Percentiles rank a stretch among this genome's conserved stretches.
These are phyloP conservation scores for Cromileptes altivelis DNA, from an alignment of 2,113 vertebrate genomes.

Conservation along the genomic window DNA sequence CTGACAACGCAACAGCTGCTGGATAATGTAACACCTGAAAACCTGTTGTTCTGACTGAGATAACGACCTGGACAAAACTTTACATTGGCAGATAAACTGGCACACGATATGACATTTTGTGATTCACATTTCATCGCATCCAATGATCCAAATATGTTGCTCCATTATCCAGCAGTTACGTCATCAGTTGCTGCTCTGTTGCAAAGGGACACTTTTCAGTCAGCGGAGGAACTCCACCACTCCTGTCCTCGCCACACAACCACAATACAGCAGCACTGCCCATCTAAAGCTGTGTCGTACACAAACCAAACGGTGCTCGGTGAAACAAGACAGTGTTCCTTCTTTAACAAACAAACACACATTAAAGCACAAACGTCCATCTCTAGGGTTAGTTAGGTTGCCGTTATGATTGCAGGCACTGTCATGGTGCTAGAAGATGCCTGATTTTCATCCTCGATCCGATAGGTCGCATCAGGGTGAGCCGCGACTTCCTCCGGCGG, in stretches of 20 bases:
- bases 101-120: not conserved
- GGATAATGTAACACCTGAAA: not conserved
- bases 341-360: conserved; percentile 47
- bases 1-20: conserved; percentile 1
- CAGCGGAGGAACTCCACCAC: not conserved
- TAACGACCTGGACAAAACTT: not conserved
- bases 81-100: not conserved
- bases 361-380: not conserved
- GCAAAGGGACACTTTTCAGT: conserved; percentile 24
- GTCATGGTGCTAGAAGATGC: conserved; percentile 52
- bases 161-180: conserved; percentile 29
- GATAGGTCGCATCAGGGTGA: conserved; percentile 87
- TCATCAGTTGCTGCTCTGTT: conserved; percentile 30
- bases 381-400: conserved; percentile 78
- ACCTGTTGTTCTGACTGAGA: not conserved
- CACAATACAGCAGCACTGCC: conserved; percentile 48
- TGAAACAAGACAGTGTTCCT: conserved; percentile 57
- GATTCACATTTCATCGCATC: not conserved
- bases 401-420: conserved; percentile 74
- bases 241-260: conserved; percentile 16
- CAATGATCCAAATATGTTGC: not conserved
- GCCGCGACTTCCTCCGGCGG: conserved; percentile 81
- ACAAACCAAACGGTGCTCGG: conserved; percentile 67
- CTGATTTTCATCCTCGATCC: conserved; percentile 84
- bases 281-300: conserved; percentile 37